Percentiles rank a stretch among this genome's conserved stretches.
Evolutionary conservation across 2,113 vertebrate species (phyloP).

Genomic region (Sebastes schlegelii): DNA sequence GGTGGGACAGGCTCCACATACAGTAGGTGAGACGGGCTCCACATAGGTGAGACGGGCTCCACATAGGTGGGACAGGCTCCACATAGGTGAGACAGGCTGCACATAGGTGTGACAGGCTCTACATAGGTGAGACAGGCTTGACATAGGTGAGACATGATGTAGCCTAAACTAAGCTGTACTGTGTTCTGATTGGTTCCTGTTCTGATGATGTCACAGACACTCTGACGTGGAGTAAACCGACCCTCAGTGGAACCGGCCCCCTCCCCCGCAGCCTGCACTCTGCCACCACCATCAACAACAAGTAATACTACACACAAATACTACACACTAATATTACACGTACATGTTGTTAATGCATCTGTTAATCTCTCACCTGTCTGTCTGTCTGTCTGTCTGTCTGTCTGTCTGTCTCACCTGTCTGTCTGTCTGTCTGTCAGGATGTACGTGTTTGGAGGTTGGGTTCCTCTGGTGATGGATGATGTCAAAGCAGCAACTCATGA

Average conservation of each 20-base stretch:
- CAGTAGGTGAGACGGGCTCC: too few species aligned
- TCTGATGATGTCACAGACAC: conserved; percentile 81
- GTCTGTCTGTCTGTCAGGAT: conserved; percentile 79
- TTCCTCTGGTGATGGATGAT: conserved; percentile 92
- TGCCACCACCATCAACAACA: conserved; percentile 89
- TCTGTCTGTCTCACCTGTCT: too few species aligned
- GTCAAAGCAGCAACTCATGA: conserved; percentile 93
- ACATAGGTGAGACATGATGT: neutral
- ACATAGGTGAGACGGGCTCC: too few species aligned
- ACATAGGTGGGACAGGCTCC: too few species aligned
- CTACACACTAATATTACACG: neutral
- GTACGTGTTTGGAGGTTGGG: conserved; percentile 93
- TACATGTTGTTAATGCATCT: neutral
- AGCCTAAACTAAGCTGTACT: neutral
- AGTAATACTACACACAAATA: conserved; percentile 69
- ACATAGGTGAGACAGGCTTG: conserved; percentile 82
- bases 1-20: too few species aligned
- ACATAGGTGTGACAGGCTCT: conserved; percentile 55
- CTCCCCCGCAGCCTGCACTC: conserved; percentile 91
- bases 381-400: neutral
- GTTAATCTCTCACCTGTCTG: neutral
- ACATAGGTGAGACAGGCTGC: too few species aligned
- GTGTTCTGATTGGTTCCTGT: conserved; percentile 2
- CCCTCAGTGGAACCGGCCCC: conserved; percentile 85
- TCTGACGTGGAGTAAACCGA: conserved; percentile 88